Percentiles rank a stretch among this genome's conserved stretches.
phyloP scores from a whole-genome alignment of 2,888 invertebrate species.

The Ametastegia equiseti region DNA sequence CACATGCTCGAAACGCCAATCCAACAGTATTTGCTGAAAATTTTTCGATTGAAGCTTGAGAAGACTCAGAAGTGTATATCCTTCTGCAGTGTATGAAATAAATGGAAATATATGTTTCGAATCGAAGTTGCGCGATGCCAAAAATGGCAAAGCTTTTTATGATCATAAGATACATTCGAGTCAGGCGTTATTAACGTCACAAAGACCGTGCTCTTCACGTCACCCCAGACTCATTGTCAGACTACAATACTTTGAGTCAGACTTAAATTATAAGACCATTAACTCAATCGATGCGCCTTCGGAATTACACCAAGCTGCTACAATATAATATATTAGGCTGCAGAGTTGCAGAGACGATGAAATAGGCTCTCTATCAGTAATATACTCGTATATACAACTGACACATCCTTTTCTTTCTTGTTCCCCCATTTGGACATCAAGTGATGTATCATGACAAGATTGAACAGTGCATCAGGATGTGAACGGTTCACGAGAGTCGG shows the following conservation, averaged over 20 bases:
- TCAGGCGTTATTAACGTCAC: neutral
- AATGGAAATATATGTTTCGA: neutral
- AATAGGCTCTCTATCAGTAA: neutral
- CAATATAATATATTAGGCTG: neutral
- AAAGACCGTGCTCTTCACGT: neutral
- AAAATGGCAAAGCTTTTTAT: neutral
- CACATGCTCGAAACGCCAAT: neutral
- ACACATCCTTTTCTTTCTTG: neutral
- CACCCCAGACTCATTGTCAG: neutral
- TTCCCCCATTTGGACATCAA: neutral
- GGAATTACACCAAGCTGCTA: neutral
- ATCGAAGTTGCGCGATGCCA: neutral
- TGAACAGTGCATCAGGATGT: neutral
- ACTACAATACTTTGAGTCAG: constrained; percentile 9
- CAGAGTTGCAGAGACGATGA: neutral
- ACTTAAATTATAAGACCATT: constrained; percentile 21
- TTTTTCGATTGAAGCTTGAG: no score
- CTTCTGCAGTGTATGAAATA: neutral
- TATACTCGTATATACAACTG: neutral
- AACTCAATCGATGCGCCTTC: constrained; percentile 7
- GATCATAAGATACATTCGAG: neutral
- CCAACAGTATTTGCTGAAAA: no score
- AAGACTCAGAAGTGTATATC: neutral
- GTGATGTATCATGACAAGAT: neutral
- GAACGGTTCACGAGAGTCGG: neutral